These are phyloP conservation scores for Dolichoris vasculosae DNA, from an alignment of 1,140 invertebrate genomes.

Conservation along the genomic window DNA sequence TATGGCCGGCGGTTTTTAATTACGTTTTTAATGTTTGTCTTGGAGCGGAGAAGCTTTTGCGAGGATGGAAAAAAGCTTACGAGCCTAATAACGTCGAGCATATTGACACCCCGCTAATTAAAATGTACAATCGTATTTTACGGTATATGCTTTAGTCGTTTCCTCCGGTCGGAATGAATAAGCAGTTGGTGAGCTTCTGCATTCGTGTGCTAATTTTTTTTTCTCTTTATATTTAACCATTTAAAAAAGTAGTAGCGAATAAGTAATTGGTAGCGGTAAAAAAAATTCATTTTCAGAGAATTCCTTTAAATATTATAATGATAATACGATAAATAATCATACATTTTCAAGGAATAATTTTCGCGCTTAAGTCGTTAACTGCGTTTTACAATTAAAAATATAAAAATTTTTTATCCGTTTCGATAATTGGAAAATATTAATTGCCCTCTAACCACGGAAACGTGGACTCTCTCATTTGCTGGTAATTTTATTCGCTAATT, in stretches of 20 bases:
- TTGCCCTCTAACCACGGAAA: not conserved
- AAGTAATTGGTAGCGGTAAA: not conserved
- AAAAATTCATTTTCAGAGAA: not conserved
- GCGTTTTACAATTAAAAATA: not conserved
- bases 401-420: not conserved
- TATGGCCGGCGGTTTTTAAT: not conserved
- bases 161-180: not conserved
- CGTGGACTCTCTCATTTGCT: not conserved
- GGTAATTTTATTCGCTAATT: not conserved
- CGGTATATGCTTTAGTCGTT: too few species aligned
- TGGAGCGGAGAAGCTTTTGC: not conserved
- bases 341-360: not conserved
- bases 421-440: not conserved
- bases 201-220: not conserved
- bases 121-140: too few species aligned
- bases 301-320: too few species aligned
- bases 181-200: not conserved
- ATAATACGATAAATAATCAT: not conserved
- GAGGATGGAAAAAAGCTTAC: not conserved
- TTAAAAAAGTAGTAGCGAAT: not conserved
- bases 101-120: too few species aligned
- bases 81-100: too few species aligned
- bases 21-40: not conserved
- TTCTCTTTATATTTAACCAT: not conserved
- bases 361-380: not conserved